Base-by-base conservation (phyloP, 2,113 vertebrate genomes). In the Hydrochoerus hydrochaeris region DNA sequence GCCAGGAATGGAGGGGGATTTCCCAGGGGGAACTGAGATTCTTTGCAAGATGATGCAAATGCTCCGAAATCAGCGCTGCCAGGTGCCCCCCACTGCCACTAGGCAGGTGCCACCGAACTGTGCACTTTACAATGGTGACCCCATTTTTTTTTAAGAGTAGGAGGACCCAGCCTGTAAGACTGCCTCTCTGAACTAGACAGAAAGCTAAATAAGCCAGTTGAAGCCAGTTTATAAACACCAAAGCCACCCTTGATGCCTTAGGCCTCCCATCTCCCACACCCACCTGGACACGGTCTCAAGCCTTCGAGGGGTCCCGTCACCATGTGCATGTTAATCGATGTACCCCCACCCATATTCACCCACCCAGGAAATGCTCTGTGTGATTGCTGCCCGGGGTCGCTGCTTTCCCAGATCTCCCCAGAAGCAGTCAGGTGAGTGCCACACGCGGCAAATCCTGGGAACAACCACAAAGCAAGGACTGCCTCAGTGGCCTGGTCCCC, bases 251-350 rank as follows among this genome's bases (percentile, higher is more conserved):
- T 0, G 7, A 3, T 17, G 13, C 28, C 52, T 22, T 32, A 8
- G 12, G 5, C 78, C 8, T 6, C 46, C 22, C 0, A 9, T 20
- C 38, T 41, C 78, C 83, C 38, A 7, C 52, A n/a, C 12, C 16
- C 4, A n/a, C 32, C 35, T 3, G 69, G 16, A 52, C 22, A 3
- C 0, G 60, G 12, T 13, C 3, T 4, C n/a, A 3, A 46, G 49
- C 63, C 54, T 28, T 4, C 1, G 17, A 32, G 17, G 30, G 67
- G 49, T 28, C 38, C 67, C 0, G 0, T 0, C 0, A 3, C 22
- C 28, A 0, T n/a, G 14, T n/a, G 14, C 38, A 14, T 1, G 1
- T 1, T 32, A 60, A 49, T 19, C 35, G 6, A 1, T 3, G n/a
- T 13, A 41, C 28, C 10, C 13, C 8, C 44, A n/a, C 4, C 1